phyloP scores from a whole-genome alignment of 2,888 invertebrate species.

The Portevinia maculata region DNA sequence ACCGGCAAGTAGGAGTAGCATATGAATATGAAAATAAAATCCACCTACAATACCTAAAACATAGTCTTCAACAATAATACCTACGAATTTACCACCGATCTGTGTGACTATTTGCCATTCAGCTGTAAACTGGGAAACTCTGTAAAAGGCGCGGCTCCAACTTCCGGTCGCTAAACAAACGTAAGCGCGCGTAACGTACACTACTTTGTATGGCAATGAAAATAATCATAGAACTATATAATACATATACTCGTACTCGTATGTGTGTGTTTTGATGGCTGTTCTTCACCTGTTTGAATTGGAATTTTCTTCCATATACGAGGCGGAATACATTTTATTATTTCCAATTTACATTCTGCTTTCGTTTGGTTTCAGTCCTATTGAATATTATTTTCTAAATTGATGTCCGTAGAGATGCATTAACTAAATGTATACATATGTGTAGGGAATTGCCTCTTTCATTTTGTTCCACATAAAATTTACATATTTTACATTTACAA shows the following conservation, averaged over 20 bases:
- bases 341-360: slow-evolving; percentile 1
- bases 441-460: slow-evolving; percentile 21
- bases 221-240: slow-evolving; percentile 43
- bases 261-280: slow-evolving; percentile 15
- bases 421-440: slow-evolving; percentile 6
- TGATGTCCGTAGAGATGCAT: slow-evolving; percentile 38
- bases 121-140: slow-evolving; percentile 31
- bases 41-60: slow-evolving; percentile 16
- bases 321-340: too few relatives aligned
- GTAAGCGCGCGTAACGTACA: slow-evolving; percentile 9
- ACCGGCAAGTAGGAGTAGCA: not conserved
- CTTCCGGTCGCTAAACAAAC: slow-evolving; percentile 62
- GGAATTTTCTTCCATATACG: too few relatives aligned
- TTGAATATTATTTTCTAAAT: slow-evolving; percentile 34
- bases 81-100: not conserved
- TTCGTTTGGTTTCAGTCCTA: slow-evolving; percentile 8
- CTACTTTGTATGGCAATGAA: slow-evolving; percentile 13
- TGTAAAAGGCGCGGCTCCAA: slow-evolving; percentile 59
- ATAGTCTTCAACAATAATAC: slow-evolving; percentile 17
- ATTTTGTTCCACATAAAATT: slow-evolving; percentile 45
- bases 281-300: slow-evolving; percentile 18
- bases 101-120: slow-evolving; percentile 1
- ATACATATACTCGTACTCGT: not conserved
- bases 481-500: slow-evolving; percentile 45
- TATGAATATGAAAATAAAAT: not conserved